Percentiles rank a stretch among this genome's conserved stretches.
These are phyloP conservation scores for Phalacrocorax pelagicus DNA, from an alignment of 2,113 vertebrate species.

Conservation along the genomic window DNA sequence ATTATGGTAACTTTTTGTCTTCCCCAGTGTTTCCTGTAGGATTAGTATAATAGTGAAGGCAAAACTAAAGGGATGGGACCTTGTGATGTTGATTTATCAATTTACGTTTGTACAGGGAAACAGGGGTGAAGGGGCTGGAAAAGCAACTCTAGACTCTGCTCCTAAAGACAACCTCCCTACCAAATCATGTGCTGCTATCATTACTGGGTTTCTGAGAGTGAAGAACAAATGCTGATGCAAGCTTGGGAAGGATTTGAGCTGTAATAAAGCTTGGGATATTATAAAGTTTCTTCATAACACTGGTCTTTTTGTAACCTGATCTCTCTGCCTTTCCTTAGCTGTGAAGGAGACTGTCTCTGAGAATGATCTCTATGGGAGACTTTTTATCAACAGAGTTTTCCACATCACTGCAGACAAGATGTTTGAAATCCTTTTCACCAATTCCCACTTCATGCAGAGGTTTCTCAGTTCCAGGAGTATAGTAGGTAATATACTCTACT, in stretches of 20 bases:
- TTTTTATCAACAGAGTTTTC: conserved; percentile 90
- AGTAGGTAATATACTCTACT: conserved; percentile 77
- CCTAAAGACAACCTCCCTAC: background rate
- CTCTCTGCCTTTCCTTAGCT: conserved; percentile 52
- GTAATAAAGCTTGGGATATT: background rate
- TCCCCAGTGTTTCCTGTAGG: background rate
- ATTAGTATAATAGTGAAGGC: background rate
- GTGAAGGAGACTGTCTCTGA: conserved; percentile 77
- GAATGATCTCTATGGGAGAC: conserved; percentile 82
- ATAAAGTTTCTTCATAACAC: background rate
- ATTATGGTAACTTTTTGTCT: background rate
- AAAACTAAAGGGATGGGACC: background rate
- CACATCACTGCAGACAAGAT: conserved; percentile 89
- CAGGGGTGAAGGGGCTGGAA: background rate
- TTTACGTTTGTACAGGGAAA: background rate
- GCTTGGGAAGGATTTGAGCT: background rate
- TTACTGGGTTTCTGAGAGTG: background rate
- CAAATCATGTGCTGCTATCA: background rate
- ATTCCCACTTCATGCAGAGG: conserved; percentile 86
- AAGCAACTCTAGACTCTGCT: background rate
- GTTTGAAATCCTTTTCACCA: conserved; percentile 94
- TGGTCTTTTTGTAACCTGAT: conserved; percentile 5
- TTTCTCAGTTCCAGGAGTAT: conserved; percentile 86
- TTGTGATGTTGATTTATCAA: background rate
- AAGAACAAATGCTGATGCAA: background rate